A percentile compares a stretch with the other conserved stretches of the same genome.
These are phyloP conservation scores for Sceloporus undulatus DNA, from an alignment of 2,113 vertebrate species.

Conservation along the genomic window DNA sequence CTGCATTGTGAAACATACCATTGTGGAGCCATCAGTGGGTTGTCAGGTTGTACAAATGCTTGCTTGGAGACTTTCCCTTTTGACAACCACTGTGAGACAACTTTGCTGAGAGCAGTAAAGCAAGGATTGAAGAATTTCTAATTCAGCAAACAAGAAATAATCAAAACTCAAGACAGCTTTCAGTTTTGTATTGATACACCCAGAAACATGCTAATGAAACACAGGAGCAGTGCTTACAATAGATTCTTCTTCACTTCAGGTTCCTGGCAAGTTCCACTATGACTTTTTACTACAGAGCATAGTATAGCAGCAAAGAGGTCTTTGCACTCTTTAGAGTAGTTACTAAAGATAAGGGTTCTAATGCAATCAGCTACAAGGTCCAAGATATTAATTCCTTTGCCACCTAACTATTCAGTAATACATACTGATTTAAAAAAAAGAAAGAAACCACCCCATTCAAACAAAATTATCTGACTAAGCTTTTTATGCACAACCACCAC, in stretches of 20 bases:
- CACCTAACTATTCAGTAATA: not conserved
- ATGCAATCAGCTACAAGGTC: not conserved
- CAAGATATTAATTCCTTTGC: not conserved
- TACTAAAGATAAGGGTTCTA: not conserved
- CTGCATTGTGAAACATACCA: too few species aligned
- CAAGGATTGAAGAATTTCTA: not conserved
- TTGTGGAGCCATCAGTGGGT: not conserved
- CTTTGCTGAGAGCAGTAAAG: not conserved
- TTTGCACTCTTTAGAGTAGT: not conserved
- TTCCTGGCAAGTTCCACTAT: not conserved
- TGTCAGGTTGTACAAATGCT: not conserved
- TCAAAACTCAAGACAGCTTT: not conserved
- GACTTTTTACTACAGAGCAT: not conserved
- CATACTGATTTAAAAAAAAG: too few species aligned
- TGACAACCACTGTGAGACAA: slow-evolving; percentile 4
- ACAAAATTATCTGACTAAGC: not conserved
- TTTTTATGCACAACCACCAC: not conserved
- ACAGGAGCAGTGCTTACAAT: not conserved
- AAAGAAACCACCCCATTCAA: not conserved
- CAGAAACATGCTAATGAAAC: not conserved
- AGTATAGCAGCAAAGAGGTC: not conserved
- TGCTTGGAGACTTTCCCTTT: not conserved
- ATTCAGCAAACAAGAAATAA: not conserved
- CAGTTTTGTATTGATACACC: not conserved
- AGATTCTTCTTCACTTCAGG: not conserved